phyloP scores from a whole-genome alignment of 2,113 vertebrate species.

The Spheniscus mendiculus region DNA sequence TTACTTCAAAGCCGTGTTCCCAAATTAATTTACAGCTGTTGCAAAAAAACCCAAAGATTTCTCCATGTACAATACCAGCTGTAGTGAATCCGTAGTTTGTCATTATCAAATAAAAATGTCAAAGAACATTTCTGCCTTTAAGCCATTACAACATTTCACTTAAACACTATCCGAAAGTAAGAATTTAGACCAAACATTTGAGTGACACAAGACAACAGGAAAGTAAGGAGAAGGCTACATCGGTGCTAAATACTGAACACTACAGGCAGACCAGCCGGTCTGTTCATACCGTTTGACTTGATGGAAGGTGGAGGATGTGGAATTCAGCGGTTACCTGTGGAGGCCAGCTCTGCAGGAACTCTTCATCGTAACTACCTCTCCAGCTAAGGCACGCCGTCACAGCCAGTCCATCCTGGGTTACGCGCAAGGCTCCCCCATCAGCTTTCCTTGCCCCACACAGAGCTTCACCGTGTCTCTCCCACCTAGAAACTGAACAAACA shows the following conservation, averaged over 20 bases:
- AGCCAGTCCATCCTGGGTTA: constrained; percentile 66
- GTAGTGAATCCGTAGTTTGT: neutral
- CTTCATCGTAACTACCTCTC: constrained; percentile 73
- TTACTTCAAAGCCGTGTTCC: constrained; percentile 13
- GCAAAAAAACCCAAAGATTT: neutral
- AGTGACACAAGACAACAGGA: neutral
- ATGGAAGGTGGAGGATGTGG: constrained; percentile 66
- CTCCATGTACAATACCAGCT: neutral
- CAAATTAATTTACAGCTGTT: constrained; percentile 27
- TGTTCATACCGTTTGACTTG: constrained; percentile 76
- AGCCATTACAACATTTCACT: neutral
- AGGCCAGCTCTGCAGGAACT: constrained; percentile 80
- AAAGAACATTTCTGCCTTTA: neutral
- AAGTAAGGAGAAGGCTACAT: neutral
- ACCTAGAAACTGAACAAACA: constrained; percentile 33
- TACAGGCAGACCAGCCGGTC: neutral
- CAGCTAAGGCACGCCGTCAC: constrained; percentile 73
- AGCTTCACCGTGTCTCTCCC: constrained; percentile 15
- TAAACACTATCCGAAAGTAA: neutral
- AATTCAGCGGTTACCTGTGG: constrained; percentile 79
- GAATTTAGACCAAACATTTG: neutral
- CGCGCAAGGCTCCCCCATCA: neutral
- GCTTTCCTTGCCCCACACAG: neutral
- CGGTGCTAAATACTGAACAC: neutral
- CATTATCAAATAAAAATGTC: constrained; percentile 2